Conservation (phyloP, 2,113 vertebrate genomes). For the Serilophus lunatus region DNA sequence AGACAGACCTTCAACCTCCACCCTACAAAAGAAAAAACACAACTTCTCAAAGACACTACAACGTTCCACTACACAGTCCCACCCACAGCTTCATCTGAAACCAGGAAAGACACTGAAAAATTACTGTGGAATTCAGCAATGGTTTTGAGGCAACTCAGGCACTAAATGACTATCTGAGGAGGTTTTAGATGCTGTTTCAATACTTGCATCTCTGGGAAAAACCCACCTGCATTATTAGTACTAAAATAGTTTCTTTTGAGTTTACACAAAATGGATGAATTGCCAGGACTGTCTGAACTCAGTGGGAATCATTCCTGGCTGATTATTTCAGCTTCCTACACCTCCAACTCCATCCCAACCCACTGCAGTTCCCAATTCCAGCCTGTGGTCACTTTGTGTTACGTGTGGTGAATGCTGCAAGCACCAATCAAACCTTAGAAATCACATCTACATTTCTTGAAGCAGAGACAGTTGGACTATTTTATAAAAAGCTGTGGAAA, state of each 20-base stretch:
- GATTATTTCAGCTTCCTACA: neutral
- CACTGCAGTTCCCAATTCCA: constrained; percentile 35
- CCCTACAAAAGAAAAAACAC: constrained; percentile 52
- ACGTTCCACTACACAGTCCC: neutral
- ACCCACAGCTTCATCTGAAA: neutral
- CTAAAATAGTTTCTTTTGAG: constrained; percentile 31
- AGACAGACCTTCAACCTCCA: constrained; percentile 23
- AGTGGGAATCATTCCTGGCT: neutral
- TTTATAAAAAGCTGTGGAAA: constrained; percentile 70
- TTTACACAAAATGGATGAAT: neutral
- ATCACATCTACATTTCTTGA: constrained; percentile 58
- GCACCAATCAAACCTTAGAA: constrained; percentile 63
- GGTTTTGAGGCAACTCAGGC: constrained; percentile 54
- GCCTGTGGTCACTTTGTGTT: constrained; percentile 13
- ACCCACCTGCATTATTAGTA: constrained; percentile 21
- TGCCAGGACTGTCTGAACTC: constrained; percentile 30
- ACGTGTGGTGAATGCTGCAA: constrained; percentile 41
- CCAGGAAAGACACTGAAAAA: constrained; percentile 3
- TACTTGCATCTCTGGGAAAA: neutral
- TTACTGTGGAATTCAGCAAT: constrained; percentile 14
- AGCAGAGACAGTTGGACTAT: constrained; percentile 64
- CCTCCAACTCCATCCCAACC: neutral
- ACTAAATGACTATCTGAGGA: neutral
- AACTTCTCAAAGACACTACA: constrained; percentile 2
- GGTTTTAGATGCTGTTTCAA: neutral